A percentile compares a stretch with the other conserved stretches of the same genome.
Conservation (phyloP, 2,888 invertebrate genomes). For the Cephus nigrinus region DNA sequence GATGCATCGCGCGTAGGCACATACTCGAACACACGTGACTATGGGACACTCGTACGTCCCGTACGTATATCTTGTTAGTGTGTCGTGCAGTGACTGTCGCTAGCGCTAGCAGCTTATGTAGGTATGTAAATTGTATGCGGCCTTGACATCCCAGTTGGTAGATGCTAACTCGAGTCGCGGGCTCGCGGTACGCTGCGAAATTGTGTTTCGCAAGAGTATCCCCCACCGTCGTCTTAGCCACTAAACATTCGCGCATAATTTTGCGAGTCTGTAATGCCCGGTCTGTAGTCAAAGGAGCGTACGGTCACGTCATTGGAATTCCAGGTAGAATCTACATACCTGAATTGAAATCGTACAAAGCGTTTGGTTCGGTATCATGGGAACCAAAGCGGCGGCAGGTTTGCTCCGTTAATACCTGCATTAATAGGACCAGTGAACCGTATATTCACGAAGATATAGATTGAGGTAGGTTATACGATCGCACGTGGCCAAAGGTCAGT, state of each 20-base stretch:
- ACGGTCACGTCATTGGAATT: not conserved
- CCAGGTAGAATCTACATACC: not conserved
- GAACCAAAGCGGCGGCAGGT: not conserved
- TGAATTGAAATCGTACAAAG: not conserved
- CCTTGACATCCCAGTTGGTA: constrained; percentile 50
- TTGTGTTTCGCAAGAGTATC: not conserved
- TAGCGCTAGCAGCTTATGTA: not conserved
- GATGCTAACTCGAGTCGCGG: constrained; percentile 25
- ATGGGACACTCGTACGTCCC: not conserved
- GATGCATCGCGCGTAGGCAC: not conserved
- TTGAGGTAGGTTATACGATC: not conserved
- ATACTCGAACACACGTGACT: not conserved
- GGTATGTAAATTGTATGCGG: constrained; percentile 49
- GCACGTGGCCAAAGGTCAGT: too few relatives aligned
- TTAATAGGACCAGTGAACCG: not conserved
- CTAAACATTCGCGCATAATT: not conserved
- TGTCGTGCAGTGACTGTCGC: not conserved
- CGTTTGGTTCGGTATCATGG: not conserved
- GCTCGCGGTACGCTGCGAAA: not conserved
- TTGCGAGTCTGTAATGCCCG: not conserved
- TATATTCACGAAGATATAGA: not conserved
- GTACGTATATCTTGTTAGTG: not conserved
- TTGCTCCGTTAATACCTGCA: not conserved
- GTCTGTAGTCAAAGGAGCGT: not conserved
- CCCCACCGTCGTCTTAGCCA: not conserved